Percentiles rank a stretch among this genome's conserved stretches.
phyloP scores from a whole-genome alignment of 1,140 invertebrate species.

The Drosophila pallidifrons region DNA sequence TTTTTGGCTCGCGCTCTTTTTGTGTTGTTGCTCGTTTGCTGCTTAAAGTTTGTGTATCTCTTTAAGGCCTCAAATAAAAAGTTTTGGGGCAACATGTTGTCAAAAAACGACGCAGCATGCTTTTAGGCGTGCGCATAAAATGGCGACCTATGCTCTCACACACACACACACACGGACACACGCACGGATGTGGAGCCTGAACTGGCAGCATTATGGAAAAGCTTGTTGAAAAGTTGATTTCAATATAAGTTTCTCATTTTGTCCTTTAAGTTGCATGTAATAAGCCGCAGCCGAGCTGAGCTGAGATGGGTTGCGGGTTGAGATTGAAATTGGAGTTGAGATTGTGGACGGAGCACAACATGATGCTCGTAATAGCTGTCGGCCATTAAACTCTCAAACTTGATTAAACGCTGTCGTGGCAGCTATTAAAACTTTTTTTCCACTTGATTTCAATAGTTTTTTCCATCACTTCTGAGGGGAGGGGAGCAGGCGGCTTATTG shows the following conservation, averaged over 20 bases:
- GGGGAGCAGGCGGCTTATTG: conserved; percentile 1
- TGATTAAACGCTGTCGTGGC: conserved; percentile 46
- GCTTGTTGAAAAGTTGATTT: conserved; percentile 60
- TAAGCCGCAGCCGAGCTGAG: conserved; percentile 22
- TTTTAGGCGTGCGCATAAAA: conserved; percentile 38
- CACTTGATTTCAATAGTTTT: conserved; percentile 46
- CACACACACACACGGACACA: conserved; percentile 6
- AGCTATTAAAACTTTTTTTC: conserved; percentile 42
- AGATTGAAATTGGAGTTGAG: neutral
- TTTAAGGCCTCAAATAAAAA: conserved; percentile 45
- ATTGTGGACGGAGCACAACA: neutral
- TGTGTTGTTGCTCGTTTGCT: conserved; percentile 10
- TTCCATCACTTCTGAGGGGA: neutral
- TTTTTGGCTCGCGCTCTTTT: neutral
- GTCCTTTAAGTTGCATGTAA: conserved; percentile 50
- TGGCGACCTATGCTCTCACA: conserved; percentile 16
- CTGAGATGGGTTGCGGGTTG: neutral
- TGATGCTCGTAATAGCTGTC: conserved; percentile 35
- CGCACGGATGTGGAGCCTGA: neutral
- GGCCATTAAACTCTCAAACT: conserved; percentile 49
- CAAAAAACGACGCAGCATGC: conserved; percentile 42
- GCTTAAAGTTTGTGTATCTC: conserved; percentile 36
- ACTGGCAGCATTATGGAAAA: conserved; percentile 24
- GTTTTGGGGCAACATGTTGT: conserved; percentile 53
- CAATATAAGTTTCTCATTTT: conserved; percentile 63